These are phyloP conservation scores for Dryobates pubescens DNA, from an alignment of 2,797 vertebrate species.

Conservation along the genomic window DNA sequence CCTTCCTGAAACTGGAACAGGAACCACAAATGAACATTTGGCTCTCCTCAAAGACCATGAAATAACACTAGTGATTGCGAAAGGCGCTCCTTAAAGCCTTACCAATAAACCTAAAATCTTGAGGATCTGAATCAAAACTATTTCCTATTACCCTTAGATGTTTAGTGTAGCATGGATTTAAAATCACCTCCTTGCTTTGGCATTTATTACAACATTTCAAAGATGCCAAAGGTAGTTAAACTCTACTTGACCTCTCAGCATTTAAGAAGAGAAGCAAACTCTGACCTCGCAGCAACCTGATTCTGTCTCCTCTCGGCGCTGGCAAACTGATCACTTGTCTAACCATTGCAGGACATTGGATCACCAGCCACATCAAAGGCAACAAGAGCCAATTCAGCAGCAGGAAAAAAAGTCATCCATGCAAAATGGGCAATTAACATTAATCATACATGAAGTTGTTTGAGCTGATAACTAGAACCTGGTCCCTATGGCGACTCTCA, in stretches of 20 bases:
- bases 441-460: slow-evolving; percentile 76
- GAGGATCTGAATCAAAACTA: slow-evolving; percentile 1
- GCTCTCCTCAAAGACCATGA: background rate
- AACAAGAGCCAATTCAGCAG: slow-evolving; percentile 70
- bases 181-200: slow-evolving; percentile 61
- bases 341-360: slow-evolving; percentile 70
- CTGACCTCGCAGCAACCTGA: slow-evolving; percentile 70
- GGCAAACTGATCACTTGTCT: slow-evolving; percentile 74
- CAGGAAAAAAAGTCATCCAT: slow-evolving; percentile 55
- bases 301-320: slow-evolving; percentile 68
- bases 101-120: background rate
- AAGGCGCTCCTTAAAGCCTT: background rate
- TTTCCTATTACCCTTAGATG: slow-evolving; percentile 4
- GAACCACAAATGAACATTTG: background rate
- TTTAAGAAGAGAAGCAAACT: slow-evolving; percentile 72
- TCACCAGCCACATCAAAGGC: slow-evolving; percentile 78
- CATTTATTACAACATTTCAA: slow-evolving; percentile 73
- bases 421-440: slow-evolving; percentile 79
- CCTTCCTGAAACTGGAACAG: background rate
- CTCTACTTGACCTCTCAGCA: slow-evolving; percentile 72
- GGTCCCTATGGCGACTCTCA: slow-evolving; percentile 46
- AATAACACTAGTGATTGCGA: background rate
- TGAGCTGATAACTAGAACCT: slow-evolving; percentile 62
- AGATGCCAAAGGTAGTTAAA: slow-evolving; percentile 76
- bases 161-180: slow-evolving; percentile 22